Conservation (phyloP, 2,797 vertebrate genomes). For the Enteromius mattozi region DNA sequence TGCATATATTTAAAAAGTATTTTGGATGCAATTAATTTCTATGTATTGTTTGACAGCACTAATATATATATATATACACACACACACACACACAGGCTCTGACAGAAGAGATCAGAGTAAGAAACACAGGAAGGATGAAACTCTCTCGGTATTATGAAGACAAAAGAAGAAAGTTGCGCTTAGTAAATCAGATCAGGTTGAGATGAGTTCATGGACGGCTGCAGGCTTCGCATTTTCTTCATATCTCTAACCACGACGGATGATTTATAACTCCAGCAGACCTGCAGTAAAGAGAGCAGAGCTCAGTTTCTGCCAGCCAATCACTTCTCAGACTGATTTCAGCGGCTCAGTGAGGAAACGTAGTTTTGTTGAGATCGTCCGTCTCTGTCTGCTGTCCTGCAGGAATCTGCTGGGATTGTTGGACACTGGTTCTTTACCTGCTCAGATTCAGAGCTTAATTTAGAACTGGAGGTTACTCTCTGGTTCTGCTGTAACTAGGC, state of each 20-base stretch:
- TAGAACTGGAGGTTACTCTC: slow-evolving; percentile 74
- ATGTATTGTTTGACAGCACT: too few relatives aligned
- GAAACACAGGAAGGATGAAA: neutral
- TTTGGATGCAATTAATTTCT: too few relatives aligned
- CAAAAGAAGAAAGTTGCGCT: neutral
- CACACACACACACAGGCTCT: too few relatives aligned
- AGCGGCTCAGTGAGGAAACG: neutral
- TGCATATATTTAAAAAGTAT: too few relatives aligned
- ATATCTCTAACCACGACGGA: neutral
- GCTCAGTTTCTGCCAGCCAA: neutral
- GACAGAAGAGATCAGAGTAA: neutral
- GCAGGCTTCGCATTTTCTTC: slow-evolving; percentile 10
- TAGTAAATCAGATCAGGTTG: slow-evolving; percentile 9
- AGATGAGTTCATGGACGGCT: slow-evolving; percentile 16
- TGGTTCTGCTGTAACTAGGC: slow-evolving; percentile 73
- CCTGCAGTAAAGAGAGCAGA: neutral
- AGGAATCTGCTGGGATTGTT: neutral
- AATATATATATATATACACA: too few relatives aligned
- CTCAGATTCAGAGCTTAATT: slow-evolving; percentile 73
- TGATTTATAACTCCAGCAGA: slow-evolving; percentile 25
- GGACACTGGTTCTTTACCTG: slow-evolving; percentile 29
- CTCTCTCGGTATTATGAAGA: neutral
- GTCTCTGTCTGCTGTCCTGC: neutral
- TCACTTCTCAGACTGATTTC: neutral
- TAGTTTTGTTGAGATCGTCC: neutral